Percentiles rank a stretch among this genome's conserved stretches.
These are phyloP conservation scores for Osmerus eperlanus DNA, from an alignment of 2,113 vertebrate species.

Conservation along the genomic window DNA sequence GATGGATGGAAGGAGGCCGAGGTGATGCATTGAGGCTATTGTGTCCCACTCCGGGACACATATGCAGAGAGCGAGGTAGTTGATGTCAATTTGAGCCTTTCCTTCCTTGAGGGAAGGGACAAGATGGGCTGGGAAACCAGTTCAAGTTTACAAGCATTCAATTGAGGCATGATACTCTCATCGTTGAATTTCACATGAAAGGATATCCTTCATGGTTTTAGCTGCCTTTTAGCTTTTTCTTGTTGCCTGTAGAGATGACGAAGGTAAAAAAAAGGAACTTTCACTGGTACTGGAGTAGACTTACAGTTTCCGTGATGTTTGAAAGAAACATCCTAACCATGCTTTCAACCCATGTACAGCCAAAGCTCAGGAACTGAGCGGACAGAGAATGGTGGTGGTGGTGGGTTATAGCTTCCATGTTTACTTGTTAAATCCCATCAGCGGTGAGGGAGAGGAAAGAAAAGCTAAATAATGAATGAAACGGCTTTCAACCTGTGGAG, in stretches of 20 bases:
- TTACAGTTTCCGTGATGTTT: no score
- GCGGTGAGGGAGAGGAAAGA: conserved; percentile 27
- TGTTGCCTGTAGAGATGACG: not conserved
- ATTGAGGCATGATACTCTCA: no score
- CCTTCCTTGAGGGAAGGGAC: no score
- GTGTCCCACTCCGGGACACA: not conserved
- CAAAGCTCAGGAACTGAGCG: not conserved
- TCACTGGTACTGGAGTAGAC: no score
- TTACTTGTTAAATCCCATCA: conserved; percentile 24
- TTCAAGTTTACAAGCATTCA: no score
- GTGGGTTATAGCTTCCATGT: not conserved
- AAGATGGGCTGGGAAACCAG: no score
- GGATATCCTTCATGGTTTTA: not conserved
- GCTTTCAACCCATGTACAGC: not conserved
- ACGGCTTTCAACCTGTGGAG: conserved; percentile 32
- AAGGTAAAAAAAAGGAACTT: not conserved
- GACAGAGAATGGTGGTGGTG: not conserved
- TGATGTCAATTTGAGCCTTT: not conserved
- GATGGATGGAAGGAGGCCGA: not conserved
- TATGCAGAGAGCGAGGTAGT: not conserved
- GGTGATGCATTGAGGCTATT: not conserved
- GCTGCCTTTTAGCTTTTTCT: not conserved
- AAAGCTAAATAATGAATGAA: conserved; percentile 47
- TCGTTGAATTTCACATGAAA: not conserved
- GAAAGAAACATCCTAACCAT: not conserved